Base-by-base conservation (phyloP, 2,113 vertebrate species). In the Psittacula cyanocephala region DNA sequence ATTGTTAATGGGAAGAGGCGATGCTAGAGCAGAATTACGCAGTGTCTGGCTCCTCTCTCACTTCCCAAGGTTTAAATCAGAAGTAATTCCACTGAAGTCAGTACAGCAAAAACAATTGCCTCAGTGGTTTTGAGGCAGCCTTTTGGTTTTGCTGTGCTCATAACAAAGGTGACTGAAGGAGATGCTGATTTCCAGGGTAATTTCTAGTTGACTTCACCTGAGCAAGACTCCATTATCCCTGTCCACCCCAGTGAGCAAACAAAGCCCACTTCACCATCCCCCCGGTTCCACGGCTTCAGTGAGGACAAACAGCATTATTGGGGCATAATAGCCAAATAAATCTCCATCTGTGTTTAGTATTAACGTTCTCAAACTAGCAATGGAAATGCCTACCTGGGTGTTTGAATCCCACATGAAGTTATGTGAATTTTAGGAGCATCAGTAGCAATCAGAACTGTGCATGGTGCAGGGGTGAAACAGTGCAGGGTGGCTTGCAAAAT, bases 211-310 rank as follows among this genome's bases (percentile, higher is more conserved):
- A 29, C 37, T 78, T 53, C 80, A 15, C 7, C 7, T 1, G 17
- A 63, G 77, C 28, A 27, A 13, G 31, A 74, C 25, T 7, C 33
- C 10, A 0, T 76, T 55, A 53, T 67, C 72, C 53, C 22, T 12
- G 1, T 33, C 52, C 1, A 50, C 35, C 25, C 10, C 3, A 37
- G 9, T 14, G 49, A 60, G 62, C 24, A 2, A 0, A 4, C 2
- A 2, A 41, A 60, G 24, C 44, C 49, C 2, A 1, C 46, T 20
- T 24, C 11, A 1, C 16, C 2, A 0, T 57, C 14, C 25, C 7
- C 9, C 7, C 18, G 0, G 0, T 16, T 12, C 59, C 89, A 37
- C 13, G 0, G 57, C 64, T 31, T 16, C 63, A 10, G 65, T 74
- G 79, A 41, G 70, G 39, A 60, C 35, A 85, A 78, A 74, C 1